phyloP scores from a whole-genome alignment of 1,140 invertebrate genomes.

The Hesperophylax magnus region DNA sequence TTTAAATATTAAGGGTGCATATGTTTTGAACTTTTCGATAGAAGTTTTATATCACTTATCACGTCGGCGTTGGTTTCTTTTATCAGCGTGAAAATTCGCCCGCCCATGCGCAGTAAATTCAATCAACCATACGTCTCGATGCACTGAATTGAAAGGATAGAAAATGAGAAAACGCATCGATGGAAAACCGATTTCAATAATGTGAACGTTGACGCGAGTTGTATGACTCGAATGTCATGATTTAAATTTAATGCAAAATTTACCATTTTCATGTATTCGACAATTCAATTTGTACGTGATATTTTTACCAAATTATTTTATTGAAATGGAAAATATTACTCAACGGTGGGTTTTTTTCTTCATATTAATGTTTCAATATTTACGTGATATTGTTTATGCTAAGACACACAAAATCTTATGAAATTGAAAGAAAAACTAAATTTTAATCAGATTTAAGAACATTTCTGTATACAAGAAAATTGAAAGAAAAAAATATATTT shows the following conservation, averaged over 20 bases:
- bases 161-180: slow-evolving; percentile 20
- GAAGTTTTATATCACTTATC: neutral
- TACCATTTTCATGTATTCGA: no score
- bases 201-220: slow-evolving; percentile 24
- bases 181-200: slow-evolving; percentile 23
- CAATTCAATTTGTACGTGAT: no score
- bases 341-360: no score
- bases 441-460: no score
- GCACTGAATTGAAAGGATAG: slow-evolving; percentile 14
- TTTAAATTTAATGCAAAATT: neutral
- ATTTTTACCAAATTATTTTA: no score
- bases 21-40: neutral
- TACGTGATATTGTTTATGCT: no score
- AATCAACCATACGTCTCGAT: slow-evolving; percentile 31
- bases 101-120: slow-evolving; percentile 31
- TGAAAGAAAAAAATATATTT: no score
- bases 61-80: neutral
- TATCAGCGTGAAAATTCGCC: neutral
- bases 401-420: no score
- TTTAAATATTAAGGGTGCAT: neutral
- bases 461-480: no score
- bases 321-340: no score
- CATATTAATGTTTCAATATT: no score
- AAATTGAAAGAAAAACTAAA: no score
- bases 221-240: neutral